Evolutionary conservation across 2,113 vertebrate species (phyloP), one percentile per base, ranked within the genome.

Genomic region (Haemorhous mexicanus): DNA sequence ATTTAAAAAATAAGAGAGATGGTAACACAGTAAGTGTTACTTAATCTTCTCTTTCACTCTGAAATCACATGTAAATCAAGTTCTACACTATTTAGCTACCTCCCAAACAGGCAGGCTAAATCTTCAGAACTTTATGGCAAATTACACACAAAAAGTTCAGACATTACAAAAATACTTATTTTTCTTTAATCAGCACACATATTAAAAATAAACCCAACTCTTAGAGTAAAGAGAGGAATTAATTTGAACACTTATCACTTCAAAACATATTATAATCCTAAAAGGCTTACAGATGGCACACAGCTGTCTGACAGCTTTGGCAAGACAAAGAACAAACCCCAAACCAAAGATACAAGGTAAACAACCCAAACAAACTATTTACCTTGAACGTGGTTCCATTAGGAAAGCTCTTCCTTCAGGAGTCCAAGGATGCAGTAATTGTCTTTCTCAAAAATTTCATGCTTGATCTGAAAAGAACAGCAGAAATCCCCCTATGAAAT

Each of bases 331-430:
- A 82, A 76, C 26, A 86, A 88, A 84, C 10, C 15, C 43, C 27
- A 87, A 84, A 79, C 14, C 16, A 56, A 49, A 62, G 17, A 75
- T 20, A 73, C 32, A 77, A 63, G 4, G 37, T 41, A 86, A 94
- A 89, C 26, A 93, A 61, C 16, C 3, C 39, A 70, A 69, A 87
- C 30, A 77, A 81, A 41, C 64, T 18, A 80, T 86, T 93, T 96
- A 96, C 96, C 91, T 96, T 93, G 70, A 89, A 66, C 72, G 44
- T 50, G 50, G 77, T 96, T 90, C 94, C 90, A 95, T 89, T 64
- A 43, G 77, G 67, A 85, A 96, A 83, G 23, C 26, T 80, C 35
- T 91, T 83, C 74, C 79, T 95, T 96, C 90, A 96, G 70, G 67
- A 86, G 47, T 77, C 64, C 87, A 93, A 89, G n/a, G 86, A 95